Evolutionary conservation across 2,888 invertebrate species (phyloP).

Genomic region (Tipula confusa): DNA sequence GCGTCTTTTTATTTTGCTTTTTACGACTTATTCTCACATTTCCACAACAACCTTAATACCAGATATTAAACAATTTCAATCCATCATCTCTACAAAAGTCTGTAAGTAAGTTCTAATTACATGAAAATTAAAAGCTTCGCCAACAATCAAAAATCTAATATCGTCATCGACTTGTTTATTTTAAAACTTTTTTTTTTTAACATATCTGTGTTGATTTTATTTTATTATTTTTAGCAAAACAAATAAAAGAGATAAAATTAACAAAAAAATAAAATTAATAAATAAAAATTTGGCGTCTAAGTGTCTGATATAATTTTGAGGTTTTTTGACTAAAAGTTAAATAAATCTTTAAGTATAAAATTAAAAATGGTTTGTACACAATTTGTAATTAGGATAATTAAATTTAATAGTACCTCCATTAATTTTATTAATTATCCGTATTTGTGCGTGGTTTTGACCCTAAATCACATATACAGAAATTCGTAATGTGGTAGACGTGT

Average conservation of each 20-base stretch:
- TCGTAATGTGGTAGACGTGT: neutral
- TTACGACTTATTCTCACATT: too few relatives aligned
- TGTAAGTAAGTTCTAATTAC: too few relatives aligned
- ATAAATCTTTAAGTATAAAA: neutral
- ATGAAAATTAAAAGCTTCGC: neutral
- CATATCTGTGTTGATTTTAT: neutral
- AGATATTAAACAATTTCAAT: too few relatives aligned
- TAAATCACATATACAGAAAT: neutral
- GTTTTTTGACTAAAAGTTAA: neutral
- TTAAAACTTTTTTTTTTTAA: neutral
- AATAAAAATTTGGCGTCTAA: neutral
- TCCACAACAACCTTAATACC: too few relatives aligned
- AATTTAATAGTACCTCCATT: neutral
- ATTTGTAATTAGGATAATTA: neutral
- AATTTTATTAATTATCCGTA: neutral
- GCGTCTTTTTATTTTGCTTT: too few relatives aligned
- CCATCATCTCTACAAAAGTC: too few relatives aligned
- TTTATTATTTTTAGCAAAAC: neutral
- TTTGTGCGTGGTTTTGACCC: neutral
- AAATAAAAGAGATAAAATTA: neutral
- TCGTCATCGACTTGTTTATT: neutral
- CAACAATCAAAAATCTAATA: neutral
- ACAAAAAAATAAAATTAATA: neutral
- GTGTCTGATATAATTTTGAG: neutral
- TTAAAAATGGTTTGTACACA: neutral